Percentiles rank a stretch among this genome's conserved stretches.
These are phyloP conservation scores for Sinocyclocheilus rhinocerous DNA, from an alignment of 2,113 vertebrate species.

Conservation along the genomic window DNA sequence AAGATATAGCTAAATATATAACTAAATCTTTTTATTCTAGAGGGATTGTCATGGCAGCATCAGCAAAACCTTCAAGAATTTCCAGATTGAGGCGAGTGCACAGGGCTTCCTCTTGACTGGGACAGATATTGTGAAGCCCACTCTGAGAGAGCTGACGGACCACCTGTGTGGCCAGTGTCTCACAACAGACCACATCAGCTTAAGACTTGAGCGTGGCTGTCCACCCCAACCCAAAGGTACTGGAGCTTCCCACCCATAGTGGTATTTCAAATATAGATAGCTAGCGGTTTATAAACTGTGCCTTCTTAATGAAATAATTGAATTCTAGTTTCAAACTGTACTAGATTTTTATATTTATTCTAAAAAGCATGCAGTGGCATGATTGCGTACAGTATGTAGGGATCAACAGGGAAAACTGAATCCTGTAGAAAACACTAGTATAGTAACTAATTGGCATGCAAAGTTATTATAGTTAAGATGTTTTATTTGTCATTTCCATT, in stretches of 20 bases:
- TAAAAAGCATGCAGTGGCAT: too few relatives aligned
- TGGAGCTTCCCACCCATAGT: not conserved
- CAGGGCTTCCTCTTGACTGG: constrained; percentile 79
- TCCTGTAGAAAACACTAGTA: too few relatives aligned
- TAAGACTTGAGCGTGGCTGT: constrained; percentile 82
- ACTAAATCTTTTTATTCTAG: not conserved
- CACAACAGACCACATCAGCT: constrained; percentile 82
- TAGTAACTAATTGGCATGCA: too few relatives aligned
- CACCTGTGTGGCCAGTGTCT: constrained; percentile 84
- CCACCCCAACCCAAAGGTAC: constrained; percentile 86
- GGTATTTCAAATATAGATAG: not conserved
- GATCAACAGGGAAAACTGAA: too few relatives aligned
- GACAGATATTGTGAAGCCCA: constrained; percentile 73
- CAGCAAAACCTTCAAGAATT: constrained; percentile 83
- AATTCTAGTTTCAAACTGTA: too few relatives aligned
- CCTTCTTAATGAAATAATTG: not conserved
- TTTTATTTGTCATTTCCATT: too few relatives aligned
- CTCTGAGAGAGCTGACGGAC: constrained; percentile 83
- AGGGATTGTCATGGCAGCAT: constrained; percentile 14
- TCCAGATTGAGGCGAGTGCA: constrained; percentile 80
- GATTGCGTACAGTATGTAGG: too few relatives aligned
- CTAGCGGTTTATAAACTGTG: not conserved
- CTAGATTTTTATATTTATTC: too few relatives aligned
- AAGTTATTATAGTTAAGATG: too few relatives aligned
- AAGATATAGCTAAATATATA: not conserved